phyloP scores from a whole-genome alignment of 2,888 invertebrate species.

The Fragum whitleyi region DNA sequence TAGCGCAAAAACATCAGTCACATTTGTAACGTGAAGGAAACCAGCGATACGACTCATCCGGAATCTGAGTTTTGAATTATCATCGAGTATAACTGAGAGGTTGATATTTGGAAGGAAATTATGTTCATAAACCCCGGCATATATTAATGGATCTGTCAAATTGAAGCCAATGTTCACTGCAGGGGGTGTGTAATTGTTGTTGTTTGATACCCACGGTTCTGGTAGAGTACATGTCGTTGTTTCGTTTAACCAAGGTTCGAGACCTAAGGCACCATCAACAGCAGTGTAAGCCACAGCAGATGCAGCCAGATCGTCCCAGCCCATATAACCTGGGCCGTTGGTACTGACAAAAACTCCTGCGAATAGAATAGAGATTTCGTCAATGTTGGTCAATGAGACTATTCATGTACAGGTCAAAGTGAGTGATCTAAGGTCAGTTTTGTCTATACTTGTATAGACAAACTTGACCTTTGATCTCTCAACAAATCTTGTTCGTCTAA shows the following conservation, averaged over 20 bases:
- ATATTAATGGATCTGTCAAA: neutral
- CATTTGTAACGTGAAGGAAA: neutral
- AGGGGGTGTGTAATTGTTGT: neutral
- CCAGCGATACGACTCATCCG: neutral
- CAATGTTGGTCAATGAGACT: no score
- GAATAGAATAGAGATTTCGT: neutral
- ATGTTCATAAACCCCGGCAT: neutral
- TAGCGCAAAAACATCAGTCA: neutral
- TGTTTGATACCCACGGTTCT: conserved; percentile 68
- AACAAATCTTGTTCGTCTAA: neutral
- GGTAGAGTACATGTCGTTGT: conserved; percentile 80
- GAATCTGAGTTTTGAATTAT: neutral
- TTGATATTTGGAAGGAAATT: conserved; percentile 5
- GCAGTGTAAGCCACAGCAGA: neutral
- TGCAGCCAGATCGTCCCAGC: neutral
- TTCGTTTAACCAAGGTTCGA: conserved; percentile 79
- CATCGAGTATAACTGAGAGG: neutral
- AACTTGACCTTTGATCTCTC: no score
- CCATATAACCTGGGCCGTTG: conserved; percentile 2
- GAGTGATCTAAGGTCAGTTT: no score
- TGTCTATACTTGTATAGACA: no score
- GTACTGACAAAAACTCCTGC: conserved; percentile 5
- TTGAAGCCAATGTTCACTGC: conserved; percentile 3
- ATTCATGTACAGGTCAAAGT: no score
- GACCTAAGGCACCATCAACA: conserved; percentile 75